These are phyloP conservation scores for Megaceryle torquata DNA, from an alignment of 2,113 vertebrate genomes.

Conservation along the genomic window DNA sequence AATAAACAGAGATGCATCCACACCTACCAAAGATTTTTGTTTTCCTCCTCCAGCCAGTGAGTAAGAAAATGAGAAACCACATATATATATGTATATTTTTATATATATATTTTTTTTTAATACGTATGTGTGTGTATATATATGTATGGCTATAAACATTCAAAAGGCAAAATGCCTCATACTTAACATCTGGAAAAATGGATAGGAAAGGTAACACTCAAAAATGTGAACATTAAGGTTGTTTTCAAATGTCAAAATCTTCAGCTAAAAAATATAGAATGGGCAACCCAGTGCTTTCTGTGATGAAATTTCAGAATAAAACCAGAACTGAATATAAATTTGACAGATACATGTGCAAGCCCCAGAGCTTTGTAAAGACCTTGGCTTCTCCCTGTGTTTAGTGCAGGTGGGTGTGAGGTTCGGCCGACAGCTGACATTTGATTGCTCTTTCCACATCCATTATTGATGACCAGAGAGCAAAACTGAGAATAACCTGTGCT, in stretches of 20 bases:
- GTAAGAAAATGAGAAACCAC: not conserved
- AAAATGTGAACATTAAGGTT: not conserved
- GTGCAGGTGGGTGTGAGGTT: not conserved
- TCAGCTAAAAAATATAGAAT: not conserved
- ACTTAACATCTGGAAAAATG: not conserved
- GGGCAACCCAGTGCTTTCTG: not conserved
- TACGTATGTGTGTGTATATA: too few species aligned
- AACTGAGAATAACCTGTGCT: not conserved
- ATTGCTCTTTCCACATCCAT: not conserved
- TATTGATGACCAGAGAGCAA: not conserved
- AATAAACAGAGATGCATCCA: conserved; percentile 30
- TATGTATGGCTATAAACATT: not conserved
- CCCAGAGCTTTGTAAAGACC: not conserved
- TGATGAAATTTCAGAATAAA: not conserved
- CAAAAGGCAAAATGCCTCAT: not conserved
- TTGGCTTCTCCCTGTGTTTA: not conserved
- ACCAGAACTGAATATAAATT: not conserved
- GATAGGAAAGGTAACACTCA: not conserved
- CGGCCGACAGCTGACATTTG: not conserved
- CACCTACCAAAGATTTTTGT: not conserved
- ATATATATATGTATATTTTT: not conserved
- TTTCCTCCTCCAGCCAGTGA: not conserved
- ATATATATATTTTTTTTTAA: too few species aligned
- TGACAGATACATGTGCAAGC: not conserved
- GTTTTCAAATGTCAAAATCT: not conserved